Evolutionary conservation across 2,113 vertebrate genomes (phyloP).

Genomic region (Mola mola): DNA sequence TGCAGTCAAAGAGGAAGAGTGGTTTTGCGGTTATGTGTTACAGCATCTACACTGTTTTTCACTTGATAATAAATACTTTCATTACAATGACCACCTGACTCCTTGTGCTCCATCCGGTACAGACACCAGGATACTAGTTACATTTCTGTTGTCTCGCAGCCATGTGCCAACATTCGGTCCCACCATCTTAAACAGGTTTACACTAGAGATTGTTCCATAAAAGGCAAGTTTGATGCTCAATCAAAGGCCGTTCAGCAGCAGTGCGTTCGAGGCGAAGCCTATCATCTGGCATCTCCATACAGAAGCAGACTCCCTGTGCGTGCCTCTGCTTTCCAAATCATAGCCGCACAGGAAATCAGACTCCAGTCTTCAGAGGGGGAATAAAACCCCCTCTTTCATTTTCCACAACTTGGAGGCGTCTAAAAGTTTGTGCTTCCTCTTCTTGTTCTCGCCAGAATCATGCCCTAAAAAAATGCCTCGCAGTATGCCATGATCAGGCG

Average conservation of each 20-base stretch:
- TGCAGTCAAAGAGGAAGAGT: background rate
- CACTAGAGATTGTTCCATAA: constrained; percentile 54
- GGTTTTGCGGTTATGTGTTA: constrained; percentile 13
- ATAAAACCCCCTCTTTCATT: constrained; percentile 69
- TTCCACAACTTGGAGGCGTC: constrained; percentile 71
- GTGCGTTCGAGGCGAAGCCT: constrained; percentile 45
- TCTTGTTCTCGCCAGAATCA: constrained; percentile 72
- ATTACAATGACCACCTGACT: background rate
- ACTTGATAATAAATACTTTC: background rate
- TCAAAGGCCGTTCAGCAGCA: constrained; percentile 58
- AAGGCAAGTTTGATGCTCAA: constrained; percentile 67
- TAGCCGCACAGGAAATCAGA: constrained; percentile 78
- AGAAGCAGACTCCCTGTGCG: constrained; percentile 64
- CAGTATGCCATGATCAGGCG: constrained; percentile 38
- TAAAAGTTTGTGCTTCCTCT: constrained; percentile 71
- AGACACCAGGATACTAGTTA: constrained; percentile 11
- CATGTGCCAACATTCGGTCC: constrained; percentile 6
- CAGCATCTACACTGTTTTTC: background rate
- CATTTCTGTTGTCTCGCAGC: constrained; percentile 32
- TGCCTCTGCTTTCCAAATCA: constrained; percentile 83
- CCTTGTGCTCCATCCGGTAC: background rate
- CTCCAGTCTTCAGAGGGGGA: constrained; percentile 75
- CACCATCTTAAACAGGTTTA: constrained; percentile 50
- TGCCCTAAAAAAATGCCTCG: constrained; percentile 66
- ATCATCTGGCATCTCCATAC: constrained; percentile 79